Percentiles rank a stretch among this genome's conserved stretches.
phyloP scores from a whole-genome alignment of 2,113 vertebrate species.

The Girardinichthys multiradiatus region DNA sequence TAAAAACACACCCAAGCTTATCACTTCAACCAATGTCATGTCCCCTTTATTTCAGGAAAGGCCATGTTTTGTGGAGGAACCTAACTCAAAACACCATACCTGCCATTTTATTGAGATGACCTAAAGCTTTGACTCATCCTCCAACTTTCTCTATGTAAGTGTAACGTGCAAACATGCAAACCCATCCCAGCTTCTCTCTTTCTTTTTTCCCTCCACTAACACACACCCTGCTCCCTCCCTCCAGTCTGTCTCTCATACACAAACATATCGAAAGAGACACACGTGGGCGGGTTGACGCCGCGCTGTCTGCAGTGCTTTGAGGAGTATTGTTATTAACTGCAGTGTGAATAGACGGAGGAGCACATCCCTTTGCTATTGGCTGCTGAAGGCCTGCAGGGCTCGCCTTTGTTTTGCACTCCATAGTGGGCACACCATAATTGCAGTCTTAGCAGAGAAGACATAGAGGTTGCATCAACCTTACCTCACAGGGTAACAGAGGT shows the following conservation, averaged over 20 bases:
- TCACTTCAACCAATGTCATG: background rate
- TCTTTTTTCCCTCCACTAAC: constrained; percentile 18
- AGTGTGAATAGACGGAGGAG: constrained; percentile 74
- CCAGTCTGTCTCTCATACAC: constrained; percentile 15
- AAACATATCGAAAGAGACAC: constrained; percentile 54
- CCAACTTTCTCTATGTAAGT: constrained; percentile 3
- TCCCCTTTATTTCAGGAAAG: background rate
- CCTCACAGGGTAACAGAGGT: constrained; percentile 34
- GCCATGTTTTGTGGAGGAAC: background rate
- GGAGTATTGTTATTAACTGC: constrained; percentile 80
- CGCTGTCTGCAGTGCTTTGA: constrained; percentile 70
- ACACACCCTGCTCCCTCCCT: constrained; percentile 33
- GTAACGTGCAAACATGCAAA: no score
- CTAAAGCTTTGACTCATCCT: constrained; percentile 16
- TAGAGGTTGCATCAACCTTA: constrained; percentile 59
- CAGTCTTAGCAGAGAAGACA: constrained; percentile 60
- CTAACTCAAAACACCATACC: background rate
- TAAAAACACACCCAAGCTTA: background rate
- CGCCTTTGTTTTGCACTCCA: constrained; percentile 73
- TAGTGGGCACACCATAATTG: constrained; percentile 80
- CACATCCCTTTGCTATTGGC: constrained; percentile 66
- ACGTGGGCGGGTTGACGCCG: constrained; percentile 76
- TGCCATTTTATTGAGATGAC: background rate
- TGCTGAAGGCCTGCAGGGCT: constrained; percentile 72
- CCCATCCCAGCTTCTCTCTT: constrained; percentile 19